Evolutionary conservation across 1,140 invertebrate genomes (phyloP).

Genomic region (Drosophila asahinai): DNA sequence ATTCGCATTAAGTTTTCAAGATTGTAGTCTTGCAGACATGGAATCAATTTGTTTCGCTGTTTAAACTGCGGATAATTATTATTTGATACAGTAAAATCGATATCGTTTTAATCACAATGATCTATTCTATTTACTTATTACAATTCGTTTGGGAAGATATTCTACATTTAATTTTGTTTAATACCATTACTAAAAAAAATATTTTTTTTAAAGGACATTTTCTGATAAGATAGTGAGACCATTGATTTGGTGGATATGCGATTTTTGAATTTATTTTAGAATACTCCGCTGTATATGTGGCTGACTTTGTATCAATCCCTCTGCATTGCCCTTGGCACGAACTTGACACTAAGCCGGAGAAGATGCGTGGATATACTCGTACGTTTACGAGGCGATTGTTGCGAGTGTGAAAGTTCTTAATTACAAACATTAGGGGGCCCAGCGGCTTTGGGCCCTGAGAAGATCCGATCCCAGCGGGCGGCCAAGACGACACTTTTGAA

Average conservation of each 20-base stretch:
- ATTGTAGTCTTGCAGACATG: too few species aligned
- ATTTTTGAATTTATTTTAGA: background rate
- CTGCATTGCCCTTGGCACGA: constrained; percentile 67
- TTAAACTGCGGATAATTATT: background rate
- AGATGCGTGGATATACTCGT: constrained; percentile 46
- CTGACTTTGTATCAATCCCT: constrained; percentile 22
- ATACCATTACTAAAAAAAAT: too few species aligned
- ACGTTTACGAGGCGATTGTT: constrained; percentile 83
- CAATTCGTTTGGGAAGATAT: too few species aligned
- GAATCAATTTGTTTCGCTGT: too few species aligned
- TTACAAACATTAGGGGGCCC: constrained; percentile 84
- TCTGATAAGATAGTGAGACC: background rate
- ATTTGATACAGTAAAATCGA: background rate
- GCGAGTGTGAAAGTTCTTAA: constrained; percentile 85
- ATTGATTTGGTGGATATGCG: background rate
- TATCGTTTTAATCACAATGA: background rate
- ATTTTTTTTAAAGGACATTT: too few species aligned
- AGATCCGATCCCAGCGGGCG: constrained; percentile 74
- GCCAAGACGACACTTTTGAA: constrained; percentile 81
- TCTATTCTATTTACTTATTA: background rate
- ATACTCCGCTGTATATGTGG: constrained; percentile 10
- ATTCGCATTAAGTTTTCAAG: too few species aligned
- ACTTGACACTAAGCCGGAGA: constrained; percentile 77
- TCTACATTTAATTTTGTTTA: too few species aligned
- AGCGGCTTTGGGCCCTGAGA: constrained; percentile 74